Percentiles rank a stretch among this genome's conserved stretches.
phyloP scores from a whole-genome alignment of 2,113 vertebrate genomes.

The Pica pica region DNA sequence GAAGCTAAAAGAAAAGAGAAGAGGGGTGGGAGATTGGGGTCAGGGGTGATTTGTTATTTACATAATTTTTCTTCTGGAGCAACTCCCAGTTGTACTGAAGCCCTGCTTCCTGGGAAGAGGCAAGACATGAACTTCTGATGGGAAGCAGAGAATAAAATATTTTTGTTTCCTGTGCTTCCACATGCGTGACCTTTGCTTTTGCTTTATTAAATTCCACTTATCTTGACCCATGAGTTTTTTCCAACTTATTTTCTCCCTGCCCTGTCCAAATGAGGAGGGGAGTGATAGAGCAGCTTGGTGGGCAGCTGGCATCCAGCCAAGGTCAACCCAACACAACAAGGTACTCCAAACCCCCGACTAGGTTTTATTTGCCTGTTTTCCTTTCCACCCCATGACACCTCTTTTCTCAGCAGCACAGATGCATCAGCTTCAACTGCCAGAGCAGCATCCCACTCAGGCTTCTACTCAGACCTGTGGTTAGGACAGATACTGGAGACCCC shows the following conservation, averaged over 20 bases:
- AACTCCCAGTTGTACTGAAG: background rate
- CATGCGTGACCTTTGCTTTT: background rate
- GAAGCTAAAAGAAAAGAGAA: background rate
- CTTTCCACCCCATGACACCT: background rate
- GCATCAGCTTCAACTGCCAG: background rate
- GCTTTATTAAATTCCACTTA: background rate
- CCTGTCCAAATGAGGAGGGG: background rate
- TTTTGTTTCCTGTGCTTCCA: background rate
- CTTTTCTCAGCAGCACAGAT: background rate
- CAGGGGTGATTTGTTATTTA: background rate
- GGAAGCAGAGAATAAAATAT: background rate
- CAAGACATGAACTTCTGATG: background rate
- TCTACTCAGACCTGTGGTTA: background rate
- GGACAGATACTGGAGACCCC: background rate
- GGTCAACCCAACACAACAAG: background rate
- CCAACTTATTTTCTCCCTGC: background rate
- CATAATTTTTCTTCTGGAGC: fast-evolving
- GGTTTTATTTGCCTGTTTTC: background rate
- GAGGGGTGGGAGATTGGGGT: background rate
- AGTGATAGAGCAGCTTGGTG: background rate
- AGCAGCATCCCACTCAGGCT: background rate
- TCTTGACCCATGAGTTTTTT: background rate
- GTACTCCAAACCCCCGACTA: fast-evolving
- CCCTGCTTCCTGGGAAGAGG: background rate
- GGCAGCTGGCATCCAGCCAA: background rate